Evolutionary conservation across 2,888 invertebrate species (phyloP).

Genomic region (Stenotaenia linearis): DNA sequence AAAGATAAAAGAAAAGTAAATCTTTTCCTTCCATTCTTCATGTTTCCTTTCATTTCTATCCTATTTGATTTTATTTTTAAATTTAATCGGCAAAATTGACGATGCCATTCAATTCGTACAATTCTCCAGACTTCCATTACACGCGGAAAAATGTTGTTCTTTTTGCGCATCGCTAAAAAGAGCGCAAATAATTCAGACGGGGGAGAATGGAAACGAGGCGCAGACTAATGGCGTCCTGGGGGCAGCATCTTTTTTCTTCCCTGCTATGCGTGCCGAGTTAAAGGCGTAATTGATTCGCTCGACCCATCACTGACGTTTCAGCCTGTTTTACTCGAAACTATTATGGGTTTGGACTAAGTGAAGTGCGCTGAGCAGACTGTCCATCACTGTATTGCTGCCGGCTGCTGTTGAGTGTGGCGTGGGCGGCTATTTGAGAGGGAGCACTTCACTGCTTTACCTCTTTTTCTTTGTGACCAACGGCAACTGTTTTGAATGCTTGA

Average conservation of each 20-base stretch:
- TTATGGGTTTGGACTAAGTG: not conserved
- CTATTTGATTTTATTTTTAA: not conserved
- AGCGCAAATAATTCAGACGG: not conserved
- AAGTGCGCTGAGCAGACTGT: not conserved
- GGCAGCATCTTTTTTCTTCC: not conserved
- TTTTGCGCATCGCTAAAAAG: not conserved
- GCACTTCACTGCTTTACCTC: not conserved
- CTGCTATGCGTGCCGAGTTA: not conserved
- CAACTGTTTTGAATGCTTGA: not conserved
- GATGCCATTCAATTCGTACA: no score
- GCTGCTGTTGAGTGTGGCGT: not conserved
- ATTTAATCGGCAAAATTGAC: not conserved
- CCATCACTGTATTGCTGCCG: not conserved
- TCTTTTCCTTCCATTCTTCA: not conserved
- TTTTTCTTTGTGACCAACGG: not conserved
- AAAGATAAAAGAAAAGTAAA: not conserved
- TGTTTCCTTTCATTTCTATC: not conserved
- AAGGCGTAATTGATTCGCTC: slow-evolving; percentile 11
- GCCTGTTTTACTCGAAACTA: not conserved
- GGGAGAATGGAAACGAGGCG: not conserved
- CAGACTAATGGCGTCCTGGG: not conserved
- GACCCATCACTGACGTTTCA: not conserved
- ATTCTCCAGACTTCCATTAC: no score
- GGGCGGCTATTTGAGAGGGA: not conserved
- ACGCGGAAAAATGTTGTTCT: not conserved